Percentiles rank a stretch among this genome's conserved stretches.
phyloP scores from a whole-genome alignment of 2,888 invertebrate species.

The Agrochola lychnidis region DNA sequence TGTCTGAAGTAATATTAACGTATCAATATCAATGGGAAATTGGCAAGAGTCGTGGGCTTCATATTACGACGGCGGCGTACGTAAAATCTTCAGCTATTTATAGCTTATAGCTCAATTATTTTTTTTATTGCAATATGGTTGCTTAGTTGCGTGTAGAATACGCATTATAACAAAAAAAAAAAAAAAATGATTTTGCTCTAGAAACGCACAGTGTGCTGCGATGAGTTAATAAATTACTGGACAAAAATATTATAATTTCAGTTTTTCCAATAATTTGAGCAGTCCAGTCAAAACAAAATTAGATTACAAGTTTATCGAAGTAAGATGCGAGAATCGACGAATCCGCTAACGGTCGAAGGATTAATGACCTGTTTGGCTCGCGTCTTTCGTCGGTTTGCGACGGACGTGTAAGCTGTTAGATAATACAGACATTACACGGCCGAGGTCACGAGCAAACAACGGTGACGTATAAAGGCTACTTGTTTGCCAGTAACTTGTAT shows the following conservation, averaged over 20 bases:
- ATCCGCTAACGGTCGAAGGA: conserved; percentile 62
- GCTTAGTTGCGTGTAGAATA: conserved; percentile 17
- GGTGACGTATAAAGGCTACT: conserved; percentile 58
- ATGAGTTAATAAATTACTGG: background rate
- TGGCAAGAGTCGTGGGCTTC: conserved; percentile 59
- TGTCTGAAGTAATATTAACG: conserved; percentile 24
- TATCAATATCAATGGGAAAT: conserved; percentile 57
- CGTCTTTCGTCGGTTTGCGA: conserved; percentile 38
- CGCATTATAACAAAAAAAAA: background rate
- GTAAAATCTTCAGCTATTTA: conserved; percentile 60
- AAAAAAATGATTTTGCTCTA: background rate
- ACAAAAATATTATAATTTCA: background rate
- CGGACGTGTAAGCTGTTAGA: conserved; percentile 53
- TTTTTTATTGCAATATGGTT: conserved; percentile 20
- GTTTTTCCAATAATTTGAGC: conserved; percentile 1
- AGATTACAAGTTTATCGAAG: conserved; percentile 36
- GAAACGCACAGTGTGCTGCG: background rate
- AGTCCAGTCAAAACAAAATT: conserved; percentile 43
- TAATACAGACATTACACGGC: conserved; percentile 54
- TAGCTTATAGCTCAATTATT: conserved; percentile 54
- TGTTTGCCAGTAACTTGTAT: conserved; percentile 57
- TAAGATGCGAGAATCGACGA: conserved; percentile 15
- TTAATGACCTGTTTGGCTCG: conserved; percentile 63
- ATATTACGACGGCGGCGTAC: conserved; percentile 39
- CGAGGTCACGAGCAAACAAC: conserved; percentile 60